These are phyloP conservation scores for Ianthella basta DNA, from an alignment of 37 sponge, comb jelly and placozoan species.

Conservation along the genomic window DNA sequence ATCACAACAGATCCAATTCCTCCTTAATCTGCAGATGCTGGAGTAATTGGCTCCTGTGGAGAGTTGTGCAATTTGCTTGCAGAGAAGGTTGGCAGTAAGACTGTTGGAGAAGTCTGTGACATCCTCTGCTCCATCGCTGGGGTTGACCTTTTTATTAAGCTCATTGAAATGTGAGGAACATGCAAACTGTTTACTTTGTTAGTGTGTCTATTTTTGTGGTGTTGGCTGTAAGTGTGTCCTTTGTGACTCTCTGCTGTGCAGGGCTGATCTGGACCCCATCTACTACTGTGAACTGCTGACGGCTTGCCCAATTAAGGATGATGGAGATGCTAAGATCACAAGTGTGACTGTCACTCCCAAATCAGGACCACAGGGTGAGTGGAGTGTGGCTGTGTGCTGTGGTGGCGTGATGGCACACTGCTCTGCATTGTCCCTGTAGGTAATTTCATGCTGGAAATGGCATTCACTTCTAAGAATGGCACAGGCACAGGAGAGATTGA, in stretches of 20 bases:
- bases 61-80: conserved; percentile 70
- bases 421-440: too few species aligned
- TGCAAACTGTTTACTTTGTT: too few species aligned
- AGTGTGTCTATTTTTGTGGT: too few species aligned
- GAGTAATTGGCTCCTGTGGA: conserved; percentile 76
- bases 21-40: conserved; percentile 60
- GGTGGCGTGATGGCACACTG: too few species aligned
- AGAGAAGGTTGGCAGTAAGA: conserved; percentile 49
- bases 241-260: conserved; percentile 24
- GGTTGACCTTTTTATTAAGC: conserved; percentile 75
- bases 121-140: conserved; percentile 77
- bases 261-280: conserved; percentile 90
- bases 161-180: conserved; percentile 75
- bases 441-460: conserved; percentile 53
- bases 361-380: conserved; percentile 59
- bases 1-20: too few species aligned
- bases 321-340: conserved; percentile 81
- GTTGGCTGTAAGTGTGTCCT: too few species aligned
- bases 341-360: conserved; percentile 58
- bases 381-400: too few species aligned
- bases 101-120: conserved; percentile 67
- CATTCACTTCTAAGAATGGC: conserved; percentile 58
- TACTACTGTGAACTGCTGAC: conserved; percentile 86
- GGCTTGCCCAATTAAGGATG: conserved; percentile 65
- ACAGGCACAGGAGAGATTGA: conserved; percentile 89